Base-by-base conservation (phyloP, 2,797 vertebrate species). In the Phrynocephalus vlangalii region DNA sequence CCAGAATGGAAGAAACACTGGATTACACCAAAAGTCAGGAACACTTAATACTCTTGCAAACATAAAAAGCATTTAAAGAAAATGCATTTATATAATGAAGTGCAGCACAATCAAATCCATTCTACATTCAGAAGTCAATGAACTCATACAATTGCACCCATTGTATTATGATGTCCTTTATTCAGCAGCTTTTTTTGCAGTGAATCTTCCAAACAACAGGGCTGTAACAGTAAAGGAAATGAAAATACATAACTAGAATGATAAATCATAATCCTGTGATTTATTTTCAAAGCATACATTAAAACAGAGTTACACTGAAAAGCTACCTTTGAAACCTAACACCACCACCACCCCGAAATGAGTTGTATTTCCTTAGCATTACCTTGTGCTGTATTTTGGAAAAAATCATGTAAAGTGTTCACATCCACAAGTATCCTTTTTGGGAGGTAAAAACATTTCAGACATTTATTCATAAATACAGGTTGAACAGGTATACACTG, bases 401-500 rank as follows among this genome's bases (percentile, higher is more conserved):
- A 86, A 66, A 82, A 48, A 87, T 67, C 81, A 91, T 1, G 82
- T 26, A 87, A 26, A 30, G 67, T 24, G 0, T 86, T 73, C 87
- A 82, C 78, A n/a, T 87, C 75, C 71, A 88, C 86, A 89, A 82
- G 6, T 80, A 2, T 9, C 68, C 6, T 33, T 30, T 92, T 91
- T 84, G 67, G 66, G 50, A 2, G 0, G 16, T 91, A 63, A 52
- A 81, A 0, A 0, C 18, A 24, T 60, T 82, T 83, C 6, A 50
- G 79, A 79, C 71, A 0, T 3, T 83, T 82, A 83, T 70, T 73
- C 82, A 15, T 9, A 63, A 92, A 87, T 73, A 67, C 3, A 90
- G 80, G 87, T 94, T 95, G 67, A 0, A 0, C 76, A 93, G 93
- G 90, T 52, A 56, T 88, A 94, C 79, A 68, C 91, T 95, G 95